Base-by-base conservation (phyloP, 2,888 invertebrate genomes). In the Elmis aenea region DNA sequence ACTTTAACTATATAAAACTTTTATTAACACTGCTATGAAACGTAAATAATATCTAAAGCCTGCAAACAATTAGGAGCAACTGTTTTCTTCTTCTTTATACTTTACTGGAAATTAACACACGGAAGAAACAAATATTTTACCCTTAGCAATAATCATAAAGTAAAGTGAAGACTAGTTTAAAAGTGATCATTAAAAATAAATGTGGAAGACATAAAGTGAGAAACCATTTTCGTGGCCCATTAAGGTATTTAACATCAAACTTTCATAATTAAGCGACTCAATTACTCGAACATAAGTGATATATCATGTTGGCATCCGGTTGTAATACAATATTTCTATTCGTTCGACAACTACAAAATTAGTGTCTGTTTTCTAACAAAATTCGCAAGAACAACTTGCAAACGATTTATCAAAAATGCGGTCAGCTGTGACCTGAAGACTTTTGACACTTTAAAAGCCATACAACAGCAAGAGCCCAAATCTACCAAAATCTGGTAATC, bases 161-260 rank as follows among this genome's bases (percentile, higher is more conserved):
- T 52, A 50, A 48, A 49, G 48, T 44, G 38, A 32, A 37, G n/a
- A 36, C 38, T 38, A 33, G 25, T 41, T 34, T 41, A 33, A 40
- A 42, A 42, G 33, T 23, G 47, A 54, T 58, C 61, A 59, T 62
- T 62, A 61, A 59, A 58, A 57, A 54, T 55, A 51, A 59, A 60
- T 61, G 59, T 62, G 61, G 60, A 59, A 59, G 44, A 46, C 59
- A 58, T 59, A 59, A 61, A 54, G 45, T 41, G 24, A 38, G 35
- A 41, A 30, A 18, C 41, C 43, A 40, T 40, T 45, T 38, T 47
- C 34, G 38, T 38, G 48, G 36, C 38, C 45, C 45, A 35, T 44
- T 44, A 34, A 45, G 40, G 42, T 40, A 42, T 47, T 50, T 45
- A 50, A 47, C 49, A 37, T 31, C 34, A 38, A 47, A 43, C 40